Evolutionary conservation across 2,888 invertebrate genomes (phyloP).

Genomic region (Eulithis testata): DNA sequence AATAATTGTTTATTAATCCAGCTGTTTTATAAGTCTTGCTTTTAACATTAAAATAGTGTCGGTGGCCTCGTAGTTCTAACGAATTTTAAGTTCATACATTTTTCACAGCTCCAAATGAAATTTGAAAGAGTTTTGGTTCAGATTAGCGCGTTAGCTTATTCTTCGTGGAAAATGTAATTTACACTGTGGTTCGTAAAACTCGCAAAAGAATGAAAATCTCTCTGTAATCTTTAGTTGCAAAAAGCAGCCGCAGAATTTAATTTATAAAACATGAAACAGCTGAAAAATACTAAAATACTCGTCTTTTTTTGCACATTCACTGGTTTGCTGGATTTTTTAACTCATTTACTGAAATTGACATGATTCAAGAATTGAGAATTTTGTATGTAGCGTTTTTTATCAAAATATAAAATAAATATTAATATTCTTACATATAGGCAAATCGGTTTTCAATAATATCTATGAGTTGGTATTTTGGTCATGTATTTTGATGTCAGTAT

Average conservation of each 20-base stretch:
- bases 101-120: slow-evolving; percentile 18
- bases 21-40: neutral
- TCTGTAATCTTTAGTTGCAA: neutral
- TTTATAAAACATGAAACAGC: neutral
- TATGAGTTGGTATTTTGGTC: too few relatives aligned
- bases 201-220: neutral
- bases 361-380: too few relatives aligned
- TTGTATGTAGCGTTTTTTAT: too few relatives aligned
- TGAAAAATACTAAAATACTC: too few relatives aligned
- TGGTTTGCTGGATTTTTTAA: too few relatives aligned
- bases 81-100: slow-evolving; percentile 22
- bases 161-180: slow-evolving; percentile 4
- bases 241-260: neutral
- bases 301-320: too few relatives aligned
- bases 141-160: slow-evolving; percentile 14
- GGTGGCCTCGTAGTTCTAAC: slow-evolving; percentile 9
- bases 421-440: too few relatives aligned
- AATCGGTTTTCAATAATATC: too few relatives aligned
- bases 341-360: too few relatives aligned
- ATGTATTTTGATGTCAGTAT: too few relatives aligned
- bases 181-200: neutral
- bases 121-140: slow-evolving; percentile 6
- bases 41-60: neutral
- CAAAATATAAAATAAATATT: too few relatives aligned
- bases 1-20: neutral